Evolutionary conservation across 2,113 vertebrate genomes (phyloP), one percentile per base, ranked within the genome.

Genomic region (Chaetodon auriga): DNA sequence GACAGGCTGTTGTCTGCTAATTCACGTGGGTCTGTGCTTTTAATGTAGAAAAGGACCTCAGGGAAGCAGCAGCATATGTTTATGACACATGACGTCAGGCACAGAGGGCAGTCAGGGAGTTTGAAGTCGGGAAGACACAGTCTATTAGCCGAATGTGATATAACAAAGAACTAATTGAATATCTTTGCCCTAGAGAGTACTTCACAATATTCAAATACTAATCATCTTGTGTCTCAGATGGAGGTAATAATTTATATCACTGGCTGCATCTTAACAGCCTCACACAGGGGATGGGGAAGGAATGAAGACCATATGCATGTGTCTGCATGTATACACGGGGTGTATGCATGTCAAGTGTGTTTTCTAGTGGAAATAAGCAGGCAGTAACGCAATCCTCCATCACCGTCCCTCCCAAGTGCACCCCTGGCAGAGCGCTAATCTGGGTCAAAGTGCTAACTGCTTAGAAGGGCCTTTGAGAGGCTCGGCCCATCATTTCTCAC

Each of bases 401-500:
- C 61, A 81, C 76, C 76, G 76, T 64, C 63, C 60, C 78, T 93
- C 80, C 87, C 84, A 57, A 80, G 89, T 81, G 88, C 73, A 83
- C 86, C 85, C 71, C 85, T 89, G 85, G 81, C 87, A 72, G 79
- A 78, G 84, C 48, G 78, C 82, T 94, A 92, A 95, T 95, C 92
- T 94, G 92, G 95, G 94, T 94, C 95, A 94, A 85, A 93, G 91
- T 90, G 86, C 83, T 92, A 94, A 95, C 85, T 84, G 90, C 89
- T 92, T 36, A 68, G 88, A 88, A 85, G 86, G 83, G 80, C 90
- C 86, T 85, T 51, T 45, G 89, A 93, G 92, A 91, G 81, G 65
- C 74, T 85, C 48, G 55, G 80, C 86, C 83, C 86, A 51, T 89
- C 82, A 82, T 87, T 91, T 84, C 89, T 89, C 79, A 68, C 66